Conservation (phyloP, 2,113 vertebrate genomes). For the Brienomyrus longianalis region DNA sequence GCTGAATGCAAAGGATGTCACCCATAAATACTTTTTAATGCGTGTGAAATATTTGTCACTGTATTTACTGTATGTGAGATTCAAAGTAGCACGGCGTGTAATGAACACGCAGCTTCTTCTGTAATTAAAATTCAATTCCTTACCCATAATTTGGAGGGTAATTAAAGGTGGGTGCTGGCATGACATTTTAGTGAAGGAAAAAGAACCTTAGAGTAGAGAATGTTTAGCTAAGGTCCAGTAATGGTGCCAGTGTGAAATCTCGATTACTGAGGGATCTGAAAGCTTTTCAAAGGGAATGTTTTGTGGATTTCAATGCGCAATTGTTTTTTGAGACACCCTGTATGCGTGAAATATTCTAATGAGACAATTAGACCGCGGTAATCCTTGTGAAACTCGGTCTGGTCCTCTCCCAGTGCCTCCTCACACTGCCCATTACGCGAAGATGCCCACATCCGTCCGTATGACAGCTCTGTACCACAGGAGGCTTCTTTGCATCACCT, state of each 20-base stretch:
- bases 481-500: not conserved
- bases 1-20: not conserved
- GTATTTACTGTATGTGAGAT: not conserved
- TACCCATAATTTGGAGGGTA: not conserved
- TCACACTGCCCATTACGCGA: not conserved
- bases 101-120: not conserved
- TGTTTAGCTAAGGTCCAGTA: not conserved
- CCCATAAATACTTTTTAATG: not conserved
- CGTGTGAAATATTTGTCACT: not conserved
- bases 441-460: not conserved
- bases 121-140: not conserved
- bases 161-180: not conserved
- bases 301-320: not conserved
- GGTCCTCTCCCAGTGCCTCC: not conserved
- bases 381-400: not conserved
- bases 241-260: not conserved
- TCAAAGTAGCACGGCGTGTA: not conserved
- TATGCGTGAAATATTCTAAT: not conserved
- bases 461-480: constrained; percentile 1
- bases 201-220: not conserved
- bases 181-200: not conserved
- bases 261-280: not conserved
- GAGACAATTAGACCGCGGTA: not conserved
- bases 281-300: not conserved
- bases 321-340: not conserved